Conservation (phyloP, 2,888 invertebrate genomes). For the Suillia variegata region DNA sequence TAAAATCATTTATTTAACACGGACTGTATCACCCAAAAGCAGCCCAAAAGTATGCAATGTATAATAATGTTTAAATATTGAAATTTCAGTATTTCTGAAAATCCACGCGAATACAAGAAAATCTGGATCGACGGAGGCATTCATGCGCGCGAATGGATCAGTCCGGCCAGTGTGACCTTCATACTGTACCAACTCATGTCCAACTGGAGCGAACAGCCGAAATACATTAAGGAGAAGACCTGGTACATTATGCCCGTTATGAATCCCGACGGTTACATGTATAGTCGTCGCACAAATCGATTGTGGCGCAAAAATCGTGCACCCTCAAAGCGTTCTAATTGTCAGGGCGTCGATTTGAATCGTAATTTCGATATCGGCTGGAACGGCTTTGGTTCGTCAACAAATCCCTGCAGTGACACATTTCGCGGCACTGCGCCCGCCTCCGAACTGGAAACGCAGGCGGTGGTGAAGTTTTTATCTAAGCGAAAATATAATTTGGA, state of each 20-base stretch:
- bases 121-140: constrained; percentile 81
- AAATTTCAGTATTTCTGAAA: constrained; percentile 68
- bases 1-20: no score
- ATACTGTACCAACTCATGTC: constrained; percentile 73
- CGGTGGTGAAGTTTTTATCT: constrained; percentile 65
- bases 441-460: constrained; percentile 83
- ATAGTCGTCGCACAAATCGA: constrained; percentile 77
- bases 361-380: constrained; percentile 88
- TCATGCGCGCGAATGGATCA: constrained; percentile 90
- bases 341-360: constrained; percentile 80
- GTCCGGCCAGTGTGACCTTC: constrained; percentile 78
- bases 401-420: constrained; percentile 76
- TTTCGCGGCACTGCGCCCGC: constrained; percentile 77
- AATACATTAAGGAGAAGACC: constrained; percentile 76
- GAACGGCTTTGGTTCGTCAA: constrained; percentile 71
- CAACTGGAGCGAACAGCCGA: constrained; percentile 68
- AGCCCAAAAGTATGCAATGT: not conserved
- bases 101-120: constrained; percentile 68
- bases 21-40: no score
- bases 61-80: not conserved
- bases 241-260: constrained; percentile 79
- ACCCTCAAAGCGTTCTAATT: constrained; percentile 59
- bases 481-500: constrained; percentile 65
- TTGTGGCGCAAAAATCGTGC: constrained; percentile 82
- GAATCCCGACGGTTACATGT: constrained; percentile 88